Conservation (phyloP, 2,888 invertebrate species). For the Druceiella hillmani region DNA sequence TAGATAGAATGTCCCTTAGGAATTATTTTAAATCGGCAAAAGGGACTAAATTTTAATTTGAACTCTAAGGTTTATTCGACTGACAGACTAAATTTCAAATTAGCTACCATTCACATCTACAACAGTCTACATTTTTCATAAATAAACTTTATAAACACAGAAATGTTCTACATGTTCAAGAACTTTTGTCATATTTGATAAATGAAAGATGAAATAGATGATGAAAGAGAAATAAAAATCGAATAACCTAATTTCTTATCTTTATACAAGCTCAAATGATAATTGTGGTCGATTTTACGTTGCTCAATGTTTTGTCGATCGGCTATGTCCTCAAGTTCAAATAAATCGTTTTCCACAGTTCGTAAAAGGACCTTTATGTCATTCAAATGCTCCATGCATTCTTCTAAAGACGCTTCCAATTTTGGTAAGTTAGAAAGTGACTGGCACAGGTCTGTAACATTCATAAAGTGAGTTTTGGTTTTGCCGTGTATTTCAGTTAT, state of each 20-base stretch:
- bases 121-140: too few species aligned
- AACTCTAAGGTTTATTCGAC: too few species aligned
- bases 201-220: too few species aligned
- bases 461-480: conserved; percentile 34
- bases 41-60: too few species aligned
- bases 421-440: conserved; percentile 37
- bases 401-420: conserved; percentile 42
- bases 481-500: conserved; percentile 36
- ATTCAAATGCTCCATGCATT: conserved; percentile 47
- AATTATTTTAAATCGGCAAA: too few species aligned
- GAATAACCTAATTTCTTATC: conserved; percentile 63
- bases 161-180: too few species aligned
- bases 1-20: too few species aligned
- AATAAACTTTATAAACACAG: too few species aligned
- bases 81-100: too few species aligned
- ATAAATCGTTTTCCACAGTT: conserved; percentile 58
- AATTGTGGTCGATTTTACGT: conserved; percentile 65
- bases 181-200: too few species aligned
- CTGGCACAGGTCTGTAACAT: conserved; percentile 36
- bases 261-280: conserved; percentile 64
- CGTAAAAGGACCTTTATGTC: conserved; percentile 54
- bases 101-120: too few species aligned
- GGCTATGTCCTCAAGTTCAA: conserved; percentile 61
- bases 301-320: conserved; percentile 65
- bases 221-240: neutral